Base-by-base conservation (phyloP, 1,140 invertebrate genomes). In the Galleria mellonella region DNA sequence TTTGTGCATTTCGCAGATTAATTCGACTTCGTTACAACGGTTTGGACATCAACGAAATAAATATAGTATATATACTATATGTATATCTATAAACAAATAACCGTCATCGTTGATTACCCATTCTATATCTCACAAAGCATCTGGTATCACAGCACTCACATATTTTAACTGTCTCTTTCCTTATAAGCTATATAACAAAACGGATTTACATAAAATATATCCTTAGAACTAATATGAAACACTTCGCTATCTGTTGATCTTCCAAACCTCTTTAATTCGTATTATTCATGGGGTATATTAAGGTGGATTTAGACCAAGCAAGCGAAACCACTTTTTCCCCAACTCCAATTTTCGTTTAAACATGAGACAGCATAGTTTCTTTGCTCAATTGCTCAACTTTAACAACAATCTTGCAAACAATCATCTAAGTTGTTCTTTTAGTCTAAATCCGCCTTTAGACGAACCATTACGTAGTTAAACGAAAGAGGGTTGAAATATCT, bases 131-230 rank as follows among this genome's bases (percentile, higher is more conserved):
- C 52, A 47, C 65, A 63, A 72, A 72, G 62, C 68, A 70, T 76
- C 50, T 64, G 51, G 52, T 83, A 83, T 83, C 75, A 83, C 78
- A 83, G 78, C 75, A 83, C 64, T 72, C 70, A 66, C 60, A 57
- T 55, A 55, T 51, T 54, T 61, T 47, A 52, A 42, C 43, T 67
- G 2, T 56, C 58, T 63, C 61, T 55, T 60, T 61, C 53, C 74
- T 78, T 77, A 79, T 44, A 55, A 67, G 63, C 63, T 72, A 75
- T 55, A 44, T 56, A 70, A 67, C 50, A 57, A 64, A 72, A 67
- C 52, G 44, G 61, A 58, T 15, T 52, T 50, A 58, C 43, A 51
- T 55, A 57, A 68, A 64, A 57, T 62, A 48, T 54, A 28, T 37
- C 48, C 59, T 67, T 73, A 73, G 50, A 68, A 70, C 58, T 73